phyloP scores from a whole-genome alignment of 1,140 invertebrate genomes.

The Lepidotrigona ventralis region DNA sequence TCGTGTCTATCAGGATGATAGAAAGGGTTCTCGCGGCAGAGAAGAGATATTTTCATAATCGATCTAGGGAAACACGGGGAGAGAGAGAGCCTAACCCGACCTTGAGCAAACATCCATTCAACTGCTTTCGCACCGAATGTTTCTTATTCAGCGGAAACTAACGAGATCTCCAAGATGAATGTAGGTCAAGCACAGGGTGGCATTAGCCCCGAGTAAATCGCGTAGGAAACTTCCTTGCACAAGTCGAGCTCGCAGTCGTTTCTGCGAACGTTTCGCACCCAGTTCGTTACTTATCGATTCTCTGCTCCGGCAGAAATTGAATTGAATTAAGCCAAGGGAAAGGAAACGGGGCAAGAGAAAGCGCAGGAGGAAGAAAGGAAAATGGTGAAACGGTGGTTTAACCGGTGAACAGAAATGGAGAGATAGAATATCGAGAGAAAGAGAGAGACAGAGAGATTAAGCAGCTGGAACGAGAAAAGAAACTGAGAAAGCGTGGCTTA shows the following conservation, averaged over 20 bases:
- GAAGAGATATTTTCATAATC: not conserved
- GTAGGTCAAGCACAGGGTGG: conserved; percentile 32
- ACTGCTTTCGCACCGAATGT: not conserved
- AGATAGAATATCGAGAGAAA: not conserved
- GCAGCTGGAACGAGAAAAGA: not conserved
- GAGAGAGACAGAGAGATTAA: not conserved
- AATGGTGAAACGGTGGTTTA: not conserved
- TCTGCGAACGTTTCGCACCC: conserved; percentile 8
- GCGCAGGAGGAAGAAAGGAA: not conserved
- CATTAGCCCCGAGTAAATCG: conserved; percentile 16
- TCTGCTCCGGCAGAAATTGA: conserved; percentile 10
- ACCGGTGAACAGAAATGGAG: not conserved
- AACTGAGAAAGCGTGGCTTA: conserved; percentile 10
- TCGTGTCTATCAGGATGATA: not conserved
- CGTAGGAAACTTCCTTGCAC: not conserved
- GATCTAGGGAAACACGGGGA: not conserved
- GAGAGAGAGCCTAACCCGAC: not conserved
- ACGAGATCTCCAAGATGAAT: conserved; percentile 9
- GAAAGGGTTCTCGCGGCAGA: not conserved
- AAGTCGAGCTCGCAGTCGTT: not conserved
- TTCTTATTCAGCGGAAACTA: not conserved
- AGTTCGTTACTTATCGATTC: conserved; percentile 54
- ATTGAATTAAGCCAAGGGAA: conserved; percentile 51
- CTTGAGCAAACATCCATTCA: not conserved
- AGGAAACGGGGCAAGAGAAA: not conserved